These are phyloP conservation scores for Poecilia wingei DNA, from an alignment of 2,797 vertebrate species.

Conservation along the genomic window DNA sequence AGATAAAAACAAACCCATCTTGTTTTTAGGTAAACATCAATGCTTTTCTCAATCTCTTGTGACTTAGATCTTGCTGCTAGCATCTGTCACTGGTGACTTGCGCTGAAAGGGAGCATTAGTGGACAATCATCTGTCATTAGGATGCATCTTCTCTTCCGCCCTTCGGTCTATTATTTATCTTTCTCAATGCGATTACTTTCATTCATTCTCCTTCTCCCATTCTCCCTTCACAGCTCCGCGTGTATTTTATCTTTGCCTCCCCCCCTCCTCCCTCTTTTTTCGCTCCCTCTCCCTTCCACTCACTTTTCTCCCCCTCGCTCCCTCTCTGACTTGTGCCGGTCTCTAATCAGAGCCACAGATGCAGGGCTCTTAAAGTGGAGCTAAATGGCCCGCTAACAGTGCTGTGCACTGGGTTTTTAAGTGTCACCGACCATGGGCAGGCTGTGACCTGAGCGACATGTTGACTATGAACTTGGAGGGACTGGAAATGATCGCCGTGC, in stretches of 20 bases:
- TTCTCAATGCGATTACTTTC: slow-evolving; percentile 18
- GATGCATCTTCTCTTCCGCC: slow-evolving; percentile 5
- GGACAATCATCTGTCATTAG: background rate
- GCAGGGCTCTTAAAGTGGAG: slow-evolving; percentile 80
- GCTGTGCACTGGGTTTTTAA: slow-evolving; percentile 68
- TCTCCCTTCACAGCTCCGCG: slow-evolving; percentile 44
- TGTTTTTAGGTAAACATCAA: background rate
- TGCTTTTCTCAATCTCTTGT: slow-evolving; percentile 1
- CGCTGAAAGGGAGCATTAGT: background rate
- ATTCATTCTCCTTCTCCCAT: slow-evolving; percentile 17
- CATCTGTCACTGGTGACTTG: background rate
- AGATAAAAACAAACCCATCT: background rate
- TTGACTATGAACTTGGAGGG: slow-evolving; percentile 96
- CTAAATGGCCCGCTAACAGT: slow-evolving; percentile 83
- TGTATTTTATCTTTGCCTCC: slow-evolving; percentile 36
- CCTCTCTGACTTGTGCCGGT: slow-evolving; percentile 52
- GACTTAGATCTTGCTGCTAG: background rate
- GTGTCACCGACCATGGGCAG: slow-evolving; percentile 74
- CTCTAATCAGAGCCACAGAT: slow-evolving; percentile 68
- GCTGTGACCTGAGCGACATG: slow-evolving; percentile 84
- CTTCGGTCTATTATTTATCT: slow-evolving; percentile 35
- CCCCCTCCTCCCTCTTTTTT: slow-evolving; percentile 48
- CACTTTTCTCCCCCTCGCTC: slow-evolving; percentile 40
- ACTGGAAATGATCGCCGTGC: slow-evolving; percentile 96
- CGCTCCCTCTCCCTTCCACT: slow-evolving; percentile 48